Evolutionary conservation across 2,797 vertebrate genomes (phyloP).

Genomic region (Sebastes reedi): DNA sequence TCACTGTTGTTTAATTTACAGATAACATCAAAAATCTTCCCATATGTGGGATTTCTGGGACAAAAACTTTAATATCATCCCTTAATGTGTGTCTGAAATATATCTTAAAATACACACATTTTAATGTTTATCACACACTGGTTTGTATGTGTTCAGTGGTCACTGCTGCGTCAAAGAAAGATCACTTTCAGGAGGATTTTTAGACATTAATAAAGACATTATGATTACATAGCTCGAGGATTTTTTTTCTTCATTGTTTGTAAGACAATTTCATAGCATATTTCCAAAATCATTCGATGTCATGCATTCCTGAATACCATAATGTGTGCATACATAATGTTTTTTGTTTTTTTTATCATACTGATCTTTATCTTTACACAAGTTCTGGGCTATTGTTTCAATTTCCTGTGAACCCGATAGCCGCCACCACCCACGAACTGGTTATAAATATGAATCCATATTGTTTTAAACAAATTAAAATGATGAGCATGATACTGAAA

Average conservation of each 20-base stretch:
- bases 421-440: constrained; percentile 14
- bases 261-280: constrained; percentile 69
- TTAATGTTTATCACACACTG: background rate
- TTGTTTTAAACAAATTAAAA: constrained; percentile 28
- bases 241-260: constrained; percentile 36
- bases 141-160: constrained; percentile 32
- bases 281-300: constrained; percentile 73
- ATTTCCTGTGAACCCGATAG: constrained; percentile 10
- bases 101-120: background rate
- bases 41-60: background rate
- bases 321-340: constrained; percentile 58
- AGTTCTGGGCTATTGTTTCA: constrained; percentile 35
- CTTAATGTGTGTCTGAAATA: background rate
- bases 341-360: constrained; percentile 31
- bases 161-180: constrained; percentile 29
- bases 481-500: constrained; percentile 50
- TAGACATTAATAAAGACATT: constrained; percentile 49
- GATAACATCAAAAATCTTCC: background rate
- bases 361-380: constrained; percentile 49
- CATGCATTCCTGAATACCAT: constrained; percentile 77
- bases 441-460: constrained; percentile 21
- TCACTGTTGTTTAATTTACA: background rate
- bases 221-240: constrained; percentile 54
- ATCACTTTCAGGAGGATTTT: constrained; percentile 33
- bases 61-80: background rate